Conservation (phyloP, 2,888 invertebrate genomes). For the Phragmatobia fuliginosa region DNA sequence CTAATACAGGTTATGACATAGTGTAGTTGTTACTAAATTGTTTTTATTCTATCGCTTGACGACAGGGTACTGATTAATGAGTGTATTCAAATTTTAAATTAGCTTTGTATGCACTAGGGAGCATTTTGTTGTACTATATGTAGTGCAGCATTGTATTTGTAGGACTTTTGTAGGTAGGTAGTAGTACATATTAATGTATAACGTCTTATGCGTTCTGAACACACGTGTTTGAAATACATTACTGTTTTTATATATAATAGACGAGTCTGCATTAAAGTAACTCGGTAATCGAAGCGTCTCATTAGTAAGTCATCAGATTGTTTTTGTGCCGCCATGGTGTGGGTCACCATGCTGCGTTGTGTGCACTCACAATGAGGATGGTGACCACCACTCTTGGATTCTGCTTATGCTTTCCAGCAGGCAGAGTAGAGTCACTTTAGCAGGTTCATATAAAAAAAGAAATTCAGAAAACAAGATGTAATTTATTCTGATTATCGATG, state of each 20-base stretch:
- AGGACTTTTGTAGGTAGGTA: background rate
- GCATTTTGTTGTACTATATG: background rate
- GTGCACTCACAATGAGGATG: too few relatives aligned
- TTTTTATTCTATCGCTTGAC: constrained; percentile 48
- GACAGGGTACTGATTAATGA: constrained; percentile 46
- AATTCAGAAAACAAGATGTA: background rate
- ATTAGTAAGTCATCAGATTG: background rate
- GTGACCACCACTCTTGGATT: too few relatives aligned
- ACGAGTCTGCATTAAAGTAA: background rate
- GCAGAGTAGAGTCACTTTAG: too few relatives aligned
- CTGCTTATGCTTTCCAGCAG: too few relatives aligned
- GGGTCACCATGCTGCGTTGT: too few relatives aligned
- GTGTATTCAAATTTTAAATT: constrained; percentile 20
- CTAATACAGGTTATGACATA: constrained; percentile 42
- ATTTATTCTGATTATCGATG: background rate
- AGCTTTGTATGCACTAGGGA: constrained; percentile 11
- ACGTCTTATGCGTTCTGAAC: background rate
- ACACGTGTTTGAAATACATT: background rate
- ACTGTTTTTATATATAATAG: background rate
- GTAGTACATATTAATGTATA: too few relatives aligned
- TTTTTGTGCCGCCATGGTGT: too few relatives aligned
- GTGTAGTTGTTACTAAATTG: constrained; percentile 42
- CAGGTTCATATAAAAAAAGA: too few relatives aligned
- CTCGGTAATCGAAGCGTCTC: background rate
- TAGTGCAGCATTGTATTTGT: background rate